Evolutionary conservation across 2,888 invertebrate genomes (phyloP), one percentile per base, ranked within the genome.

Genomic region (Hipparchia semele): DNA sequence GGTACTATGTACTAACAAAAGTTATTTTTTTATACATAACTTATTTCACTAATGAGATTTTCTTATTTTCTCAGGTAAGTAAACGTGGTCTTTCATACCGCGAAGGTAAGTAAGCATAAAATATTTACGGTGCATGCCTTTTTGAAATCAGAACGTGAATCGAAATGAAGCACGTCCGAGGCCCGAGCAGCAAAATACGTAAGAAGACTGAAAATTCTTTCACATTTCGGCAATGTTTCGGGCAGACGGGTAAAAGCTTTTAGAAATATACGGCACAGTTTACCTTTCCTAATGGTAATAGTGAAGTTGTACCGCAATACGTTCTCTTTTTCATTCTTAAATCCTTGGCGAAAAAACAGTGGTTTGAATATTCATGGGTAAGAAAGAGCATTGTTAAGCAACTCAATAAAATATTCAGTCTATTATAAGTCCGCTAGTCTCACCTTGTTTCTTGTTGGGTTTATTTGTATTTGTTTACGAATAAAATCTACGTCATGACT

Each of bases 161-260:
- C 64, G 54, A 69, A 65, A 65, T 74, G 51, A 65, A 69, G 51
- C 53, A 72, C 68, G 65, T 70, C 59, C 72, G 69, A 69, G 54
- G 65, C 67, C 59, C 70, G 69, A 67, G 59, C 54, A 74, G 23
- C 58, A 39, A 71, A 68, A 71, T 70, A 64, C 67, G 54, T 60
- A 45, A 64, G 45, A 71, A 58, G 33, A 59, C 68, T 67, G 61
- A 72, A 75, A 69, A 75, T 67, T 71, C 71, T 75, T 73, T 58
- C 68, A 72, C 70, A 75, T 75, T 77, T 68, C 62, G 75, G 65
- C 70, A 73, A 71, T 76, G 73, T 73, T 74, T 71, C 71, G 68
- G 73, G 59, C 67, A 73, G 72, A 61, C 72, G 73, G 68, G 75
- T 78, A 79, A 80, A 81, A 81, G 79, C 79, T 79, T 81, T 80